Base-by-base conservation (phyloP, 2,888 invertebrate species). In the Danaus chrysippus region DNA sequence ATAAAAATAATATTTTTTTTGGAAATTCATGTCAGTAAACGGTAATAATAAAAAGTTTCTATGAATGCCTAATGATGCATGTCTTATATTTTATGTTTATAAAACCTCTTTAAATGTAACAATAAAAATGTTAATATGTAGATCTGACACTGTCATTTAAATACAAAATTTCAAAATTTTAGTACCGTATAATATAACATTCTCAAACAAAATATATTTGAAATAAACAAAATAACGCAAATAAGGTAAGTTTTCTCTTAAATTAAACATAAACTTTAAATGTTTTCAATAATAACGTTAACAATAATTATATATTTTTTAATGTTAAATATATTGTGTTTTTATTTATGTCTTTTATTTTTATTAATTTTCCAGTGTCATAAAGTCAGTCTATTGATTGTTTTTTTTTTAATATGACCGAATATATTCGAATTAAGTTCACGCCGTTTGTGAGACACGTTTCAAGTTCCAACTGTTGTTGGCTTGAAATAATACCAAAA, bases 401-500 rank as follows among this genome's bases (percentile, higher is more conserved):
- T n/a, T 17, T 10, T 49, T 64, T 59, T 66, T 59, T 65, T 55
- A 63, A 87, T 87, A 87, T 82, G 54, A 75, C 76, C 6, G 80
- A 87, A 34, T 76, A 76, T 59, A 70, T 88, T 43, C 74, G 76
- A 60, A 78, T 90, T 46, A 86, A 83, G 74, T 88, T 90, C 64
- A 77, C 72, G 23, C 81, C 88, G 5, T 68, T 87, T 0, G 63
- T 86, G 19, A 77, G 79, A 75, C 73, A 78, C 54, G 59, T 76
- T 12, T 59, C 71, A 9, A 73, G 72, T 67, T 78, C 81, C 1
- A 80, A 78, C 59, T 87, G 78, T 66, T 82, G 71, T 59, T 6
- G 15, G 49, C 72, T 90, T 34, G 87, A 88, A 81, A 86, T 90
- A 59, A 73, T 84, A 54, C 89, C 90, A 11, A 80, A 86, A 73